Percentiles rank a stretch among this genome's conserved stretches.
These are phyloP conservation scores for Austrofundulus limnaeus DNA, from an alignment of 2,113 vertebrate genomes.

Conservation along the genomic window DNA sequence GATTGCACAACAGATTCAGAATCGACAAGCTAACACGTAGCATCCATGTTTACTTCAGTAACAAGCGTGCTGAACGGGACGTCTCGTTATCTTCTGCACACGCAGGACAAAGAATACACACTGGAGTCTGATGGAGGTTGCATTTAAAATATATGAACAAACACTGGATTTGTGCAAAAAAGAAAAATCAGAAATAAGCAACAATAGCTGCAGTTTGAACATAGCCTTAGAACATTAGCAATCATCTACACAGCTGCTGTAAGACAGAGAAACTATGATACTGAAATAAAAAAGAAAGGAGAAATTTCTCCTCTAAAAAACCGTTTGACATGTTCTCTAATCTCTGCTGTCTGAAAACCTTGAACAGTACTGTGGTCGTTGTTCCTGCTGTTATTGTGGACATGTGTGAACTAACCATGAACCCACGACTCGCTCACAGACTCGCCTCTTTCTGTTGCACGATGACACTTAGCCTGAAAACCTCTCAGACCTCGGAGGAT, in stretches of 20 bases:
- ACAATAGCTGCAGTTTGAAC: too few relatives aligned
- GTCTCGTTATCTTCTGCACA: too few relatives aligned
- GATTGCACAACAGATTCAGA: too few relatives aligned
- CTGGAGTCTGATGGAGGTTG: too few relatives aligned
- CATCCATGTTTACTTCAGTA: too few relatives aligned
- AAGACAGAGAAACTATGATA: not conserved
- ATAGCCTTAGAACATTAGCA: too few relatives aligned
- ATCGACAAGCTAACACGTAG: not conserved
- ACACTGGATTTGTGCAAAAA: too few relatives aligned
- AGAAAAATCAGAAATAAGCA: too few relatives aligned
- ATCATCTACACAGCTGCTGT: not conserved
- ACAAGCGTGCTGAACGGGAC: too few relatives aligned
- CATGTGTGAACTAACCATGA: not conserved
- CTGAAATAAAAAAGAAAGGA: not conserved
- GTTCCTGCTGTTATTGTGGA: not conserved
- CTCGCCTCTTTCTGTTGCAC: not conserved
- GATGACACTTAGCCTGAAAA: constrained; percentile 3
- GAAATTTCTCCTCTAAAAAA: not conserved
- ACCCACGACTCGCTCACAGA: not conserved
- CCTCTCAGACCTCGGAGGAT: not conserved
- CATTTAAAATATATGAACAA: too few relatives aligned
- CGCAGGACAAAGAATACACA: too few relatives aligned
- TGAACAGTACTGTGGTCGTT: not conserved
- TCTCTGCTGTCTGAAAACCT: not conserved
- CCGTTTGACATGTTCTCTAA: not conserved